phyloP scores from a whole-genome alignment of 2,797 vertebrate genomes.

The Iguana delicatissima region DNA sequence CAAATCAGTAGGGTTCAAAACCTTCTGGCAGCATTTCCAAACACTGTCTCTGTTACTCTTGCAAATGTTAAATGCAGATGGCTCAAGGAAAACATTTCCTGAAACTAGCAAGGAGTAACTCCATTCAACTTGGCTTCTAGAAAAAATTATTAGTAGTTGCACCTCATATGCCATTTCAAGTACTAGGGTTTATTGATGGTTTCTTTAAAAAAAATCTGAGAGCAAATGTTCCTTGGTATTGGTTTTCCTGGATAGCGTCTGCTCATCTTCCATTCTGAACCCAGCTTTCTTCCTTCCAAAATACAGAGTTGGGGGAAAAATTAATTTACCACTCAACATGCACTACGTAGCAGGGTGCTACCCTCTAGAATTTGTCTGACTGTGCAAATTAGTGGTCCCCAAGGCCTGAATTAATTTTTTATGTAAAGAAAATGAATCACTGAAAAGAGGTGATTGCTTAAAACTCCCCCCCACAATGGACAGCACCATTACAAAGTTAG shows the following conservation, averaged over 20 bases:
- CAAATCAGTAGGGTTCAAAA: slow-evolving; percentile 40
- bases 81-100: slow-evolving; percentile 43
- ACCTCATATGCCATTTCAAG: slow-evolving; percentile 17
- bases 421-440: slow-evolving; percentile 73
- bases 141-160: background rate
- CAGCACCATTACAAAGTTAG: slow-evolving; percentile 88
- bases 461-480: slow-evolving; percentile 74
- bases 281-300: slow-evolving; percentile 72
- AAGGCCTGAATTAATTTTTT: slow-evolving; percentile 67
- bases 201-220: slow-evolving; percentile 50
- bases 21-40: slow-evolving; percentile 52
- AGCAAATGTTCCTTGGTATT: slow-evolving; percentile 62
- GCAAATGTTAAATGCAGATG: background rate
- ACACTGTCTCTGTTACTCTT: background rate
- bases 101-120: background rate
- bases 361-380: slow-evolving; percentile 64
- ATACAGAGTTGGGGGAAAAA: slow-evolving; percentile 49
- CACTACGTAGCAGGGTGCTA: slow-evolving; percentile 64
- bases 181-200: slow-evolving; percentile 34
- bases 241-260: slow-evolving; percentile 47
- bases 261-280: slow-evolving; percentile 54
- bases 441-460: slow-evolving; percentile 83
- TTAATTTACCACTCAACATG: slow-evolving; percentile 71
- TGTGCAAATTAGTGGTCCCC: slow-evolving; percentile 81
- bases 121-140: background rate